phyloP scores from a whole-genome alignment of 2,113 vertebrate genomes.

The Pogona vitticeps region DNA sequence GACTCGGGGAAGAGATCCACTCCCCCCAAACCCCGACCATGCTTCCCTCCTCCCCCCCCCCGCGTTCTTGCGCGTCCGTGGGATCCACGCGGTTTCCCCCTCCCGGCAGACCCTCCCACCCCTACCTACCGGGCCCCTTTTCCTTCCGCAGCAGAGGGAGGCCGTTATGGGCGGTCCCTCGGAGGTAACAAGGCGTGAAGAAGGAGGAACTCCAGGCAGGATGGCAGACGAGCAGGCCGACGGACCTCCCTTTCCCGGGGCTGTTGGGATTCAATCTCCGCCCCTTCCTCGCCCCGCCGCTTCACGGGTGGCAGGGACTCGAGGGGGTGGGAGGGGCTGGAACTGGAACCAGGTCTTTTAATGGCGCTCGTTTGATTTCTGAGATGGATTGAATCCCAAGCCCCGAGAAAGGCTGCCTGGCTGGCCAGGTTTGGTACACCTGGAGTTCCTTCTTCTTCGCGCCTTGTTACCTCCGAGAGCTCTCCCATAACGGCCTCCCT shows the following conservation, averaged over 20 bases:
- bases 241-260: background rate
- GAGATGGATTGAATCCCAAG: background rate
- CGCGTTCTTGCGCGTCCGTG: no score
- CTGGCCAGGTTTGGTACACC: no score
- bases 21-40: no score
- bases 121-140: no score
- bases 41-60: no score
- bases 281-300: background rate
- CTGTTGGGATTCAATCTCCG: background rate
- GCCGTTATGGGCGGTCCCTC: slow-evolving; percentile 25
- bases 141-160: no score
- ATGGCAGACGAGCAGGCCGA: no score
- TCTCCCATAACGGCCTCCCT: slow-evolving; percentile 16
- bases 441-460: background rate
- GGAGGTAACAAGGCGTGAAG: background rate
- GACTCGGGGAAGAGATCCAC: no score
- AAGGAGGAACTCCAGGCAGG: background rate
- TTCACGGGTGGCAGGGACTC: background rate
- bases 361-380: no score
- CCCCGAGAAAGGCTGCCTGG: background rate
- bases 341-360: background rate
- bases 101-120: no score
- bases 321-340: background rate
- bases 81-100: no score
- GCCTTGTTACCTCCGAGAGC: background rate